Base-by-base conservation (phyloP, 2,888 invertebrate species). In the Conomelus anceps region DNA sequence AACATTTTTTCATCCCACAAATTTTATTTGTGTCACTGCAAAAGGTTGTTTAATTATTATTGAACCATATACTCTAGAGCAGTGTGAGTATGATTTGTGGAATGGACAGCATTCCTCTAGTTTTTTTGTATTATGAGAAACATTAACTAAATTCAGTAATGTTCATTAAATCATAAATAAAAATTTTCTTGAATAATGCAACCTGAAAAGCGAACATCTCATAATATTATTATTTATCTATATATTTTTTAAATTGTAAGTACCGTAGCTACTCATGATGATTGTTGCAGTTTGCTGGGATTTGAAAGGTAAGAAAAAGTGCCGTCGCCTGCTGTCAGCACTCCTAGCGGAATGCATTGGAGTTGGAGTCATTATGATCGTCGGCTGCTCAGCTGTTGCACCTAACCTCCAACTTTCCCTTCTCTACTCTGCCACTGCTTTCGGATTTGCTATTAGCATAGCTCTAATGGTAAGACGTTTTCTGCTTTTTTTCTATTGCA, bases 401-500 rank as follows among this genome's bases (percentile, higher is more conserved):
- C 29, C 91, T 0, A 89, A 92, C 0, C n/a, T 91, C n/a, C 92
- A 93, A 0, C 90, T 92, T 0, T 26, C 91, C 11, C 92, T 93
- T 89, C 90, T 93, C 1, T 93, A 93, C 91, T 91, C 92, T 1
- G 92, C 93, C 9, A 88, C 93, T 34, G 92, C 92, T 85, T 93
- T 93, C 90, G 93, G 93, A 6, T 92, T 93, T 24, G 92, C 93
- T 17, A 93, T 94, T 84, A 92, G 93, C 91, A 91, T 93, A 22
- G 92, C 93, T 22, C 92, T 94, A 85, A 93, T 93, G 92, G 94
- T 93, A 90, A 91, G 92, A 92, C n/a, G n/a, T n/a, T n/a, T n/a
- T n/a, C n/a, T n/a, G n/a, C n/a, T n/a, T n/a, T n/a, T n/a, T n/a
- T n/a, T n/a, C n/a, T n/a, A n/a, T n/a, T n/a, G n/a, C n/a, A n/a